A percentile compares a stretch with the other conserved stretches of the same genome.
Evolutionary conservation across 2,797 vertebrate genomes (phyloP).

Genomic region (Xiphorhynchus erythropygius): DNA sequence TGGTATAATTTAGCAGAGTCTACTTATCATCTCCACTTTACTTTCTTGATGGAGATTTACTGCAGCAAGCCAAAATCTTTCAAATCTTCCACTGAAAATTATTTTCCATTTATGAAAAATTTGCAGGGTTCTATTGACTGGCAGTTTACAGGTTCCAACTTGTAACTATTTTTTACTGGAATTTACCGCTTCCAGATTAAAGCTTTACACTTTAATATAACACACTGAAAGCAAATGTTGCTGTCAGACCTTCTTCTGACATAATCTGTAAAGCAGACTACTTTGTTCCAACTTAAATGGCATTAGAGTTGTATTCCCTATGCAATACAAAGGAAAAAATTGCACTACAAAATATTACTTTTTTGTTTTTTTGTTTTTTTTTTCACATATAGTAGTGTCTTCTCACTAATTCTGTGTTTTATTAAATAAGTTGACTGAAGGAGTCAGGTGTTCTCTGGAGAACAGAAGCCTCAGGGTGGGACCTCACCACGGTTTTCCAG

Average conservation of each 20-base stretch:
- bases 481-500: neutral
- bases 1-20: neutral
- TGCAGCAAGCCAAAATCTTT: neutral
- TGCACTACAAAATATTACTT: neutral
- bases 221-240: neutral
- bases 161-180: neutral
- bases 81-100: neutral
- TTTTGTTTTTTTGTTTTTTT: neutral
- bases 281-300: neutral
- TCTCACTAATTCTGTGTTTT: neutral
- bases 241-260: neutral
- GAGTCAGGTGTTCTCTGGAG: neutral
- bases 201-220: neutral
- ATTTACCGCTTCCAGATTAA: neutral
- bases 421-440: neutral
- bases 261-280: neutral
- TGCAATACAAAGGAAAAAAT: neutral
- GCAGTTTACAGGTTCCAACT: neutral
- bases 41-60: neutral
- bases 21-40: neutral
- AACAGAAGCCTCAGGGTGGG: neutral
- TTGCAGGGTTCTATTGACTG: neutral
- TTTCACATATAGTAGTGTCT: fast-evolving
- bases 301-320: neutral
- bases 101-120: conserved; percentile 11